Evolutionary conservation across 2,888 invertebrate species (phyloP), one percentile per base, ranked within the genome.

Genomic region (Choreutis nemorana): DNA sequence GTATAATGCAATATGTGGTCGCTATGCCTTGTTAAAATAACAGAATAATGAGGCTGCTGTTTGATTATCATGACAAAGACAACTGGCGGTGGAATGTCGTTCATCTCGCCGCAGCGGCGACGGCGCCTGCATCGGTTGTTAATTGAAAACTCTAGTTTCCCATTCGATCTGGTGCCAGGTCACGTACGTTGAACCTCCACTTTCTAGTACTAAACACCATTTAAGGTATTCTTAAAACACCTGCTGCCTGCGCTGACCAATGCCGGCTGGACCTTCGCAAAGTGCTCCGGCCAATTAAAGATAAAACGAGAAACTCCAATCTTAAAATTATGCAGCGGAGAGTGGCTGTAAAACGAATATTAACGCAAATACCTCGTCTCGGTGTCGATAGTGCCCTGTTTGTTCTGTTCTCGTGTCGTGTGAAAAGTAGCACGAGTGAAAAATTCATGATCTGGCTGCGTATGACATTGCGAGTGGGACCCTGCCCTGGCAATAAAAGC

Each of bases 51-150:
- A 67, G 55, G 45, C 52, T 51, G 48, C 50, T 68, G 65, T 71
- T 70, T 71, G 64, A 60, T 73, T 75, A 65, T 61, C 72, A 71
- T 71, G 65, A 75, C 75, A 75, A 73, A 63, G 65, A 54, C 50
- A 50, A 42, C 48, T 46, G 41, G 39, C 35, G 38, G 41, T 39
- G 67, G 72, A 70, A 72, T 72, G 70, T 50, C 42, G 62, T 66
- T 56, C 62, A 59, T 63, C 60, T 62, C 49, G 48, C 52, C 60
- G 66, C 57, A 70, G 66, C 63, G 50, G 37, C 46, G 28, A 21
- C 46, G 35, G 42, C 45, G 37, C 32, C 33, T 37, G n/a, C 14
- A 8, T 14, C 39, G 43, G 42, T 38, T 42, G 40, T 50, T 48
- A 44, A 59, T 58, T 53, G 55, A 55, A 56, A 53, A 45, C 55